phyloP scores from a whole-genome alignment of 2,888 invertebrate species.

The Meandrusa payeni region DNA sequence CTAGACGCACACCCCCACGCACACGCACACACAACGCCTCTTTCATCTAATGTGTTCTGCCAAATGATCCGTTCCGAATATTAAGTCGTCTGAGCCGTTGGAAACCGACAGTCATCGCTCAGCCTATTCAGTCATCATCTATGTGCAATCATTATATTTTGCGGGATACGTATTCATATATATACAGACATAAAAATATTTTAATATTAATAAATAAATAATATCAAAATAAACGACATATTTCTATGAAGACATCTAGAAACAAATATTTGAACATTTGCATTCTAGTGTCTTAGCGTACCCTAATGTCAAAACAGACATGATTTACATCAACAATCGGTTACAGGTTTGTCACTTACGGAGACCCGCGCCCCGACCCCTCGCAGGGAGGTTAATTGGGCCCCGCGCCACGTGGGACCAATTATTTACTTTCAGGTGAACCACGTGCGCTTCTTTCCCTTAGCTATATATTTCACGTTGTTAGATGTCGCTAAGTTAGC shows the following conservation, averaged over 20 bases:
- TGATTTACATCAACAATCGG: constrained; percentile 45
- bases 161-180: no score
- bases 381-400: constrained; percentile 63
- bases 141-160: constrained; percentile 1
- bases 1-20: constrained; percentile 53
- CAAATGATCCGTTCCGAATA: constrained; percentile 73
- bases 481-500: background rate
- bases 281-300: no score
- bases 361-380: constrained; percentile 54
- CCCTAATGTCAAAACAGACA: constrained; percentile 16
- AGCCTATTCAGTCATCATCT: constrained; percentile 18
- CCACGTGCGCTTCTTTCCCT: constrained; percentile 54
- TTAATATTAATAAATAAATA: no score
- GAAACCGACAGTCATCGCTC: constrained; percentile 43
- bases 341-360: constrained; percentile 49
- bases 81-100: constrained; percentile 39
- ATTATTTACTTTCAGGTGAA: constrained; percentile 72
- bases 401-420: constrained; percentile 67
- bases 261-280: no score
- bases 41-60: constrained; percentile 68
- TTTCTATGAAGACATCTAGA: no score
- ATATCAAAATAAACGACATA: no score
- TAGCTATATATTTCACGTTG: constrained; percentile 13
- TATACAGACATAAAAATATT: no score
- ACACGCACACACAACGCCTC: constrained; percentile 46